Evolutionary conservation across 2,888 invertebrate genomes (phyloP).

Genomic region (Apotomis betuletana): DNA sequence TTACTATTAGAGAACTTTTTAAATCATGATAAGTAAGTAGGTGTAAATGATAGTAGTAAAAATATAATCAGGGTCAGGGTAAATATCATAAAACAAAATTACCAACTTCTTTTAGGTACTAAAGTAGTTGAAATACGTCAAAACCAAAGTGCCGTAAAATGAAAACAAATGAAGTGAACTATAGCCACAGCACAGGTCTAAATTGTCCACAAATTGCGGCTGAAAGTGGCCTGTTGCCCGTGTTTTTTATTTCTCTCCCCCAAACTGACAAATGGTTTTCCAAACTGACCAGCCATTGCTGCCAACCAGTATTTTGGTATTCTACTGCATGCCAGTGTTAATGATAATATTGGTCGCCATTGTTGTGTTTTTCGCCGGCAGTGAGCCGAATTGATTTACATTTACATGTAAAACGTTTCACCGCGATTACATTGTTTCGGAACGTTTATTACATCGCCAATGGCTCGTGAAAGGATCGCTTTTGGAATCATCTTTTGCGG

Average conservation of each 20-base stretch:
- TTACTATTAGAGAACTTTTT: no score
- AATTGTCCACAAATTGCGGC: slow-evolving; percentile 16
- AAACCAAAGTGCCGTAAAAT: no score
- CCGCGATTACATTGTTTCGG: slow-evolving; percentile 64
- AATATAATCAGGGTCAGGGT: no score
- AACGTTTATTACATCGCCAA: slow-evolving; percentile 62
- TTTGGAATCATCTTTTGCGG: slow-evolving; percentile 46
- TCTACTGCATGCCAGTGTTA: slow-evolving; percentile 34
- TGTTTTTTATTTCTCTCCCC: slow-evolving; percentile 19
- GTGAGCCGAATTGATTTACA: slow-evolving; percentile 64
- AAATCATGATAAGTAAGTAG: no score
- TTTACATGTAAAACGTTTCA: slow-evolving; percentile 73
- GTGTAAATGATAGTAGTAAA: no score
- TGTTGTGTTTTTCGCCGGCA: slow-evolving; percentile 49
- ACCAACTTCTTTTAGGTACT: no score
- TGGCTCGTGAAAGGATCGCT: slow-evolving; percentile 60
- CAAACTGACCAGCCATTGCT: not conserved
- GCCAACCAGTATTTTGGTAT: slow-evolving; percentile 3
- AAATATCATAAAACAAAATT: no score
- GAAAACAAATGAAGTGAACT: no score
- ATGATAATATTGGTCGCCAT: slow-evolving; percentile 48
- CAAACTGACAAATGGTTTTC: slow-evolving; percentile 30
- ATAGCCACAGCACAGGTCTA: not conserved
- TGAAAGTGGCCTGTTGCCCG: not conserved
- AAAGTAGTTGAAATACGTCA: no score